Evolutionary conservation across 1,140 invertebrate species (phyloP).

Genomic region (Heliconius congener): DNA sequence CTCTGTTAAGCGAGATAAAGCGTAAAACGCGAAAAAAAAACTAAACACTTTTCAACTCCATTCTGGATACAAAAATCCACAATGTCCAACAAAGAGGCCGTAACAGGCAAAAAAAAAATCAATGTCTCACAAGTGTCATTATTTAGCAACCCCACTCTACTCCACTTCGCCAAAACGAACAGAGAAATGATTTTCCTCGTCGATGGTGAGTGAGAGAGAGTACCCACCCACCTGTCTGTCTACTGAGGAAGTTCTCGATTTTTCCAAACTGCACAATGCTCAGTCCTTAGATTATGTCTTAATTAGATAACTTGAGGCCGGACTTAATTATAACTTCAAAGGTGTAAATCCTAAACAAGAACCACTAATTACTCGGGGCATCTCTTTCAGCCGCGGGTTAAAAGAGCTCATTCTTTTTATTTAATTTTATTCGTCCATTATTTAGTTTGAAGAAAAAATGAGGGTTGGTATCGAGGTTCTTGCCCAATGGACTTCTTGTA

Average conservation of each 20-base stretch:
- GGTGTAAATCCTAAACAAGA: slow-evolving; percentile 38
- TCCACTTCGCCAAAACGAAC: background rate
- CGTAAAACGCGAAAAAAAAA: no score
- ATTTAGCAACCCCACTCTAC: background rate
- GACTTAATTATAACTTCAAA: slow-evolving; percentile 38
- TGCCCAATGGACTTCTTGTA: background rate
- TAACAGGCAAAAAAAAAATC: background rate
- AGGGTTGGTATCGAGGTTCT: slow-evolving; percentile 9
- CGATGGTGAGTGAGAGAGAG: background rate
- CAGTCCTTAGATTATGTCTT: slow-evolving; percentile 4
- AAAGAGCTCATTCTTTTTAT: slow-evolving; percentile 25
- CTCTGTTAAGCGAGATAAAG: no score
- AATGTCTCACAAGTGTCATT: slow-evolving; percentile 5
- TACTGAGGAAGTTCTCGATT: background rate
- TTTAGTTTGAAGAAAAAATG: slow-evolving; percentile 14
- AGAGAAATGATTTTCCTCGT: background rate
- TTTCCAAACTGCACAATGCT: slow-evolving; percentile 11
- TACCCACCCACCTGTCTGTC: background rate
- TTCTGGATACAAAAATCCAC: background rate
- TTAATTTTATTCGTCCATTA: slow-evolving; percentile 19
- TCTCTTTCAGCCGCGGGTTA: slow-evolving; percentile 22
- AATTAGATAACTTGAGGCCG: slow-evolving; percentile 20
- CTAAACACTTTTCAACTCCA: no score
- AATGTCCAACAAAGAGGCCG: background rate
- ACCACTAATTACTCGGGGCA: slow-evolving; percentile 35